Evolutionary conservation across 2,888 invertebrate species (phyloP).

Genomic region (Eugnorisma glareosa): DNA sequence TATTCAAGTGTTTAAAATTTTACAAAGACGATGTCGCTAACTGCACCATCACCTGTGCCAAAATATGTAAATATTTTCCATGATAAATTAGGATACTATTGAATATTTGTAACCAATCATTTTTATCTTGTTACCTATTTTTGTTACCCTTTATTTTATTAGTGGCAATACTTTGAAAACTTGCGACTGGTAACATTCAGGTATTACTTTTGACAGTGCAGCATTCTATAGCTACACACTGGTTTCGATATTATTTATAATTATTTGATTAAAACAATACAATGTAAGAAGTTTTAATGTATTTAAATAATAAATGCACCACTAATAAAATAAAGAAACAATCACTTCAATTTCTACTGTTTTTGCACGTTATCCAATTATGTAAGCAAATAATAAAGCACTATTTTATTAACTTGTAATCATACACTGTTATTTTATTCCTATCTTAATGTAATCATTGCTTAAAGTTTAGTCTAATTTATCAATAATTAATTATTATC

Average conservation of each 20-base stretch:
- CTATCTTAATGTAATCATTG: constrained; percentile 38
- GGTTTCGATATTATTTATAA: constrained; percentile 2
- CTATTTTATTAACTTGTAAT: constrained; percentile 59
- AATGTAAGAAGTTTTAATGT: constrained; percentile 8
- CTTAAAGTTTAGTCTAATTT: constrained; percentile 57
- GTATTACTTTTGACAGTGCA: constrained; percentile 4
- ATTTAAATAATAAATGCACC: constrained; percentile 10
- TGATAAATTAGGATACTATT: constrained; percentile 74
- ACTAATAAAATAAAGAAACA: constrained; percentile 55
- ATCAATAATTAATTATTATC: constrained; percentile 6
- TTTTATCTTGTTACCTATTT: constrained; percentile 72
- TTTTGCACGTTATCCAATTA: constrained; percentile 66
- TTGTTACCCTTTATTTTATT: constrained; percentile 65
- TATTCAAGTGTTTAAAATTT: constrained; percentile 76
- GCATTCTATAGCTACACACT: background rate
- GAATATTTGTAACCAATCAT: constrained; percentile 70
- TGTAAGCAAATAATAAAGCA: constrained; percentile 56
- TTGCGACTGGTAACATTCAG: constrained; percentile 23
- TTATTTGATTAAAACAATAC: background rate
- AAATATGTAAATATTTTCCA: constrained; percentile 87
- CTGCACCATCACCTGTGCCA: constrained; percentile 88
- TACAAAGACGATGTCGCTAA: constrained; percentile 79
- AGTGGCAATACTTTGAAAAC: constrained; percentile 34
- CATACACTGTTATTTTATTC: constrained; percentile 53
- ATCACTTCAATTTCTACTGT: constrained; percentile 50